A percentile compares a stretch with the other conserved stretches of the same genome.
Evolutionary conservation across 2,797 vertebrate species (phyloP).

Genomic region (Crenuchus spilurus): DNA sequence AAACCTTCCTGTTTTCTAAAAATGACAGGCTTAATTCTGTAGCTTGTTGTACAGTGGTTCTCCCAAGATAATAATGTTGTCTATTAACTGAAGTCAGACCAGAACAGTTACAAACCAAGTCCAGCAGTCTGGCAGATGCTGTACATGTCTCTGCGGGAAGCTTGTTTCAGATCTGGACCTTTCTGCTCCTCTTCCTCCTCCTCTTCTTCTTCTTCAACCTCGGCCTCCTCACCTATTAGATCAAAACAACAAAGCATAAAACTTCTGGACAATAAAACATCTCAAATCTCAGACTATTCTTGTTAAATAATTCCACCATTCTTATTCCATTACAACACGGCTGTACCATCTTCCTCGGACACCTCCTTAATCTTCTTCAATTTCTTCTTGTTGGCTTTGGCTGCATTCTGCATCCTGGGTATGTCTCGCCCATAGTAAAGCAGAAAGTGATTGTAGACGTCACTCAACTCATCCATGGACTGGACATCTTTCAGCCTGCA

Average conservation of each 20-base stretch:
- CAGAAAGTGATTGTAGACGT: slow-evolving; percentile 97
- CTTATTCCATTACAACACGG: background rate
- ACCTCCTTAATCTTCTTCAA: slow-evolving; percentile 91
- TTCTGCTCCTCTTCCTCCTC: slow-evolving; percentile 91
- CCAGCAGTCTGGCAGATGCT: slow-evolving; percentile 96
- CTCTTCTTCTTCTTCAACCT: slow-evolving; percentile 80
- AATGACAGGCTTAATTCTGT: no score
- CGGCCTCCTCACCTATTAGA: slow-evolving; percentile 78
- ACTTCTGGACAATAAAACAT: background rate
- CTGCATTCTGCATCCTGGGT: slow-evolving; percentile 97
- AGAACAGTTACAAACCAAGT: slow-evolving; percentile 80
- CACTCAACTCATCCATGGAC: slow-evolving; percentile 94
- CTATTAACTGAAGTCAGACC: background rate
- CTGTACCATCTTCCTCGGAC: slow-evolving; percentile 84
- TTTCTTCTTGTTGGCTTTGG: slow-evolving; percentile 89
- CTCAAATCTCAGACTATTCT: background rate
- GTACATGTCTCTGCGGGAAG: slow-evolving; percentile 98
- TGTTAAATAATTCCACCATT: background rate
- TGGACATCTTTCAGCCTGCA: slow-evolving; percentile 94
- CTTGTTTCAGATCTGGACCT: slow-evolving; percentile 95
- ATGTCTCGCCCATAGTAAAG: slow-evolving; percentile 98
- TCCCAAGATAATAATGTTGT: no score
- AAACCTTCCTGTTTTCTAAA: no score
- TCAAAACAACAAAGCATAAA: background rate
- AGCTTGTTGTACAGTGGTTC: no score